phyloP scores from a whole-genome alignment of 2,113 vertebrate genomes.

The Rhabdomys dilectus region DNA sequence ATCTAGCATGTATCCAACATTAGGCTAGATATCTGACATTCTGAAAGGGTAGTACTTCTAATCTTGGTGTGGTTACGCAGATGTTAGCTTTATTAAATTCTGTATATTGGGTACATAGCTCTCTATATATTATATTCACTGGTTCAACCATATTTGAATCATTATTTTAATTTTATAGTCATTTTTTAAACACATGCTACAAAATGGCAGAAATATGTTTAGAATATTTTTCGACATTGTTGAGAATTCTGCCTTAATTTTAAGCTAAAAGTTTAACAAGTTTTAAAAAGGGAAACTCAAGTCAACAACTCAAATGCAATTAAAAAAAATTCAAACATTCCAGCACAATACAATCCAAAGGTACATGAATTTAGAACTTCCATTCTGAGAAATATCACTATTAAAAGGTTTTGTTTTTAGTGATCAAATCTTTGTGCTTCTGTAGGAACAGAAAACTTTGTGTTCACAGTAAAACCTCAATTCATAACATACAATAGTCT shows the following conservation, averaged over 20 bases:
- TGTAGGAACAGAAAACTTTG: not conserved
- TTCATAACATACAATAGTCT: not conserved
- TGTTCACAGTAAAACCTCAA: not conserved
- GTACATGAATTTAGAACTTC: not conserved
- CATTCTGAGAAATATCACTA: not conserved
- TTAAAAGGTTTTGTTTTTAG: not conserved
- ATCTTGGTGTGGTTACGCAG: not conserved
- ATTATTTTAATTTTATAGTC: not conserved
- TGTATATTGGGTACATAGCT: not conserved
- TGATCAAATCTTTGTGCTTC: not conserved
- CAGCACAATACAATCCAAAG: not conserved
- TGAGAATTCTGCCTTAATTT: not conserved
- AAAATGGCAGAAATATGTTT: not conserved
- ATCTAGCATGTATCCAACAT: not conserved
- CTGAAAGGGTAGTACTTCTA: not conserved
- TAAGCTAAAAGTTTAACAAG: not conserved
- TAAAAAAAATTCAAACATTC: not conserved
- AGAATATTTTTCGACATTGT: not conserved
- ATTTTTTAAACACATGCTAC: not conserved
- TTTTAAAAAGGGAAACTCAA: not conserved
- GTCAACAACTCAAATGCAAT: not conserved
- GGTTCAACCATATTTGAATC: not conserved
- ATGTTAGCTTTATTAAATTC: constrained; percentile 10
- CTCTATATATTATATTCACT: not conserved
- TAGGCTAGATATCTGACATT: not conserved